phyloP scores from a whole-genome alignment of 2,113 vertebrate species.

The Machaerirhynchus nigripectus region DNA sequence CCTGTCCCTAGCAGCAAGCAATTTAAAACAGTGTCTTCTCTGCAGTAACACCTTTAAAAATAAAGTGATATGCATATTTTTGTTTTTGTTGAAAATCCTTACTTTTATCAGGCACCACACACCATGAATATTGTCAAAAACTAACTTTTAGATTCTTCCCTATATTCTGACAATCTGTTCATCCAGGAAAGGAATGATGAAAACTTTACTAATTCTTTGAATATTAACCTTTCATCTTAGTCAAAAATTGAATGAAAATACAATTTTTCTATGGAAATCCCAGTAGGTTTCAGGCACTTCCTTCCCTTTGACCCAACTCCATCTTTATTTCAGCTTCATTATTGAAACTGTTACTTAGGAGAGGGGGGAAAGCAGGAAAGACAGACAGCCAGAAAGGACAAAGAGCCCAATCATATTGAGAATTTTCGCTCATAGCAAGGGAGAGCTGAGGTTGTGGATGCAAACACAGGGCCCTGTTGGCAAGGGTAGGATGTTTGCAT shows the following conservation, averaged over 20 bases:
- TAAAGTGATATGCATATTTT: constrained; percentile 36
- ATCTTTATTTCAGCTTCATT: not conserved
- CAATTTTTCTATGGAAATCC: constrained; percentile 63
- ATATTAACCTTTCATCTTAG: constrained; percentile 61
- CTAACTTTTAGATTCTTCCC: constrained; percentile 38
- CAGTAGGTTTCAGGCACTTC: constrained; percentile 26
- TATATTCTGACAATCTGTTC: constrained; percentile 56
- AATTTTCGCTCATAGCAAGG: not conserved
- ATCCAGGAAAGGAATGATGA: constrained; percentile 28
- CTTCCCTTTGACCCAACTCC: constrained; percentile 21
- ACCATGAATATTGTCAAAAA: not conserved
- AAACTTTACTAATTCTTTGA: constrained; percentile 51
- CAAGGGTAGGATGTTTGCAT: not conserved
- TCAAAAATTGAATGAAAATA: constrained; percentile 65
- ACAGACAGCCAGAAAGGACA: not conserved
- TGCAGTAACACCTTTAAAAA: constrained; percentile 38
- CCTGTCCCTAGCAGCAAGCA: not conserved
- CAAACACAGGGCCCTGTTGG: not conserved
- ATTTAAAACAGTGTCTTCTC: constrained; percentile 21
- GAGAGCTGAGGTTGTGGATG: not conserved
- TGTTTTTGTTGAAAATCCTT: constrained; percentile 17
- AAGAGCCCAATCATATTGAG: not conserved
- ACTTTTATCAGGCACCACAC: constrained; percentile 20
- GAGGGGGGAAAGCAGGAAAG: not conserved
- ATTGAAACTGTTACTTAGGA: constrained; percentile 44